These are phyloP conservation scores for Cantharis rustica DNA, from an alignment of 2,888 invertebrate genomes.

Conservation along the genomic window DNA sequence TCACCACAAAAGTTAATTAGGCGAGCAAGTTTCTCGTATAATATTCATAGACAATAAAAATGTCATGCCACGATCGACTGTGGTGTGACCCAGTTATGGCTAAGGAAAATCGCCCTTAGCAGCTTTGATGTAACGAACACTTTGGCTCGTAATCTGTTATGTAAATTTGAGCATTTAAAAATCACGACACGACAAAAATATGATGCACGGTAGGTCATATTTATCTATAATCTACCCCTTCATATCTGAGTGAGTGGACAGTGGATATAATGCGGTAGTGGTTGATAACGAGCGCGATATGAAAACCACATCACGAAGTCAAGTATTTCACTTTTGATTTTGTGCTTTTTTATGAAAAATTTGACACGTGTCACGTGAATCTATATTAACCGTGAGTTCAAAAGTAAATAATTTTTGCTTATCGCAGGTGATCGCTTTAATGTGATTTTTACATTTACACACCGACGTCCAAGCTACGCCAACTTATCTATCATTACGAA, in stretches of 20 bases:
- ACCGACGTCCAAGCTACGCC: neutral
- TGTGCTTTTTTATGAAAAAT: conserved; percentile 19
- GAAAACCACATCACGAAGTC: conserved; percentile 24
- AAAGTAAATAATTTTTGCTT: neutral
- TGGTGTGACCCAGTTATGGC: conserved; percentile 26
- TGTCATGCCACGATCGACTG: conserved; percentile 35
- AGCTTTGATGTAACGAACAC: conserved; percentile 27
- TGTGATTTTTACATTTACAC: neutral
- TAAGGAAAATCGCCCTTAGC: conserved; percentile 25
- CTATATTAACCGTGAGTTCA: neutral
- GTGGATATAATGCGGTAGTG: conserved; percentile 30
- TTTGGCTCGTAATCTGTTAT: conserved; percentile 35
- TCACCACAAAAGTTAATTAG: conserved; percentile 29
- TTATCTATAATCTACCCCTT: conserved; percentile 39
- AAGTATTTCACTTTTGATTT: conserved; percentile 23
- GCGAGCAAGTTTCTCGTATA: conserved; percentile 28
- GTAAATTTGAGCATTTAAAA: conserved; percentile 42
- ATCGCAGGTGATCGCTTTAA: neutral
- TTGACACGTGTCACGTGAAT: conserved; percentile 26
- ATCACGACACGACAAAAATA: conserved; percentile 43
- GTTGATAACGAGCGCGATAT: conserved; percentile 27
- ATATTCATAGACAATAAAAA: conserved; percentile 38
- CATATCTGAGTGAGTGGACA: conserved; percentile 35
- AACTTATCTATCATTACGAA: neutral
- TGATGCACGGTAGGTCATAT: conserved; percentile 41